Base-by-base conservation (phyloP, 2,113 vertebrate genomes). In the Pterocles gutturalis region DNA sequence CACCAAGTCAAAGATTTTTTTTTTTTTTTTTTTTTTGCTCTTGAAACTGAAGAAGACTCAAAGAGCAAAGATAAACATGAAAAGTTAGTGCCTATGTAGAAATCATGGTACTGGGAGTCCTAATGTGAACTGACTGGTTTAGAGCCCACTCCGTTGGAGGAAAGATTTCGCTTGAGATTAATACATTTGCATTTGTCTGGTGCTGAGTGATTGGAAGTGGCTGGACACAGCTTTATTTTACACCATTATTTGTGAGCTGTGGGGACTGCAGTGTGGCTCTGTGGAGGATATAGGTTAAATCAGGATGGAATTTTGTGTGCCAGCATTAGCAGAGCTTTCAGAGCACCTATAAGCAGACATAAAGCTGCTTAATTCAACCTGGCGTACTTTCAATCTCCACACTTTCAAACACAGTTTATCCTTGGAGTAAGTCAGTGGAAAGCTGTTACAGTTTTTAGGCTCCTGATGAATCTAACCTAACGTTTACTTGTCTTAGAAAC, bases 361-460 rank as follows among this genome's bases (percentile, higher is more conserved):
- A 96, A 93, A 94, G 90, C 95, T 84, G 55, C 86, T 96, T 96
- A 95, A 93, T 84, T 92, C 21, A 92, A 67, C 41, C 48, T 58
- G 43, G n/a, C 1, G 0, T 87, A 55, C 58, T 96, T 93, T 88
- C 72, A 60, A 12, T 89, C 67, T 65, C 79, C 72, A 87, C 34
- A 33, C 25, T 83, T 80, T 73, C 66, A 93, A 89, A 58, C 19
- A 57, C 13, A 67, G 8, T 69, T 82, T 94, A 64, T 73, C 71
- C 51, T 79, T 93, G 61, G 36, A 75, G 33, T 28, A 85, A 84
- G 33, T 60, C 73, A 60, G 21, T 65, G 57, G 36, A 82, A 89
- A 83, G 8, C 25, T 75, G 38, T 64, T 79, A 45, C 21, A 89
- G 62, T 11, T 75, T 90, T 80, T 49, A 64, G 46, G 19, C 12